phyloP scores from a whole-genome alignment of 1,140 invertebrate species.

The Lycorma delicatula region DNA sequence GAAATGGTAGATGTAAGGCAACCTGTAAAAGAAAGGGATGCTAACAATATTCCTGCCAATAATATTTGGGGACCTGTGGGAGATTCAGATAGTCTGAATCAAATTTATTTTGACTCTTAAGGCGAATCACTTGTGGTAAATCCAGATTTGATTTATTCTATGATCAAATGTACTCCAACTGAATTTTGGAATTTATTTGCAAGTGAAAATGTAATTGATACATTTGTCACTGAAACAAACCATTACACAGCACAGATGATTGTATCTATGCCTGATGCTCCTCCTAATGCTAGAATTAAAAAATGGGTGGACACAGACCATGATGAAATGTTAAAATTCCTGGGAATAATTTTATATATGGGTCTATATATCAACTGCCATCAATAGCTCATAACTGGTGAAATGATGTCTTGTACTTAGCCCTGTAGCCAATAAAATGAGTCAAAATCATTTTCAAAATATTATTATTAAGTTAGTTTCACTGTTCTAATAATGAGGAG shows the following conservation, averaged over 20 bases:
- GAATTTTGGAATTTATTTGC: not conserved
- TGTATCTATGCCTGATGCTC: not conserved
- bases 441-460: conserved; percentile 24
- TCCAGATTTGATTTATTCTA: not conserved
- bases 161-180: not conserved
- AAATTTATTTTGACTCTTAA: not conserved
- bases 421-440: not conserved
- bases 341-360: conserved; percentile 28
- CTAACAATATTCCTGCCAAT: too few species aligned
- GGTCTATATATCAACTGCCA: too few species aligned
- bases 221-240: conserved; percentile 26
- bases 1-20: too few species aligned
- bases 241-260: conserved; percentile 23
- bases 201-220: conserved; percentile 15
- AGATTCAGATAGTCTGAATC: not conserved
- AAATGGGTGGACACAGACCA: conserved; percentile 10
- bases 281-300: conserved; percentile 3
- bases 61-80: not conserved
- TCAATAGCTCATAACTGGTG: conserved; percentile 14
- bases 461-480: conserved; percentile 21
- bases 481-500: conserved; percentile 27
- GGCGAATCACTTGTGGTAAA: not conserved
- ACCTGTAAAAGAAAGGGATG: too few species aligned
- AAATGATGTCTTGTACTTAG: too few species aligned
- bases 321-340: conserved; percentile 27